Evolutionary conservation across 1,140 invertebrate species (phyloP).

Genomic region (Batillaria attramentaria): DNA sequence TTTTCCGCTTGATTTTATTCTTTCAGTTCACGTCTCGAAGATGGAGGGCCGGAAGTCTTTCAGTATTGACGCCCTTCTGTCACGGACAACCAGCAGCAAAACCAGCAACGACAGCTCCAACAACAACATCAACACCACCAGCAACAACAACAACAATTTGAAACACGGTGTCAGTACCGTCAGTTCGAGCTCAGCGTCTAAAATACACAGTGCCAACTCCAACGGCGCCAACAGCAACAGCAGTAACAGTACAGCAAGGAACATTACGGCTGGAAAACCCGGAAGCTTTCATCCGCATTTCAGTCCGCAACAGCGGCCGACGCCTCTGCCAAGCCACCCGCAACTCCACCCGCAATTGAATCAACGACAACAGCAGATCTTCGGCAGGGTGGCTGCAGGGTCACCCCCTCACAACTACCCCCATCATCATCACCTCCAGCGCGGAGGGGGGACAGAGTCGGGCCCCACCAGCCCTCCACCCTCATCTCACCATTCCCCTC

Average conservation of each 20-base stretch:
- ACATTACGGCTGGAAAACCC: not conserved
- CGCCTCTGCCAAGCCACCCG: slow-evolving; percentile 8
- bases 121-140: not conserved
- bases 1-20: not conserved
- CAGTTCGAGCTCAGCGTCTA: too few species aligned
- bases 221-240: slow-evolving; percentile 34
- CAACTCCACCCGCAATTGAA: not conserved
- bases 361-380: not conserved
- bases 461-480: slow-evolving; percentile 13
- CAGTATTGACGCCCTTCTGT: slow-evolving; percentile 65
- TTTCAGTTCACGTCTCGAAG: not conserved
- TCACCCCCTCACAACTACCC: not conserved
- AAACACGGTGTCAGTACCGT: too few species aligned
- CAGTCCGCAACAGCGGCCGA: not conserved
- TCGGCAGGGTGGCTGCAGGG: too few species aligned
- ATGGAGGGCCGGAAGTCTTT: slow-evolving; percentile 55
- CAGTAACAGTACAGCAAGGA: not conserved
- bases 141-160: slow-evolving; percentile 3
- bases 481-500: slow-evolving; percentile 37
- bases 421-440: slow-evolving; percentile 14
- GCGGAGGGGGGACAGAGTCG: not conserved
- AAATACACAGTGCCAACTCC: not conserved
- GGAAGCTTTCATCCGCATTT: not conserved
- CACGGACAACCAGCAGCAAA: slow-evolving; percentile 44
- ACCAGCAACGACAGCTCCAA: not conserved